Conservation (phyloP, 2,797 vertebrate species). For the Nothura maculosa region DNA sequence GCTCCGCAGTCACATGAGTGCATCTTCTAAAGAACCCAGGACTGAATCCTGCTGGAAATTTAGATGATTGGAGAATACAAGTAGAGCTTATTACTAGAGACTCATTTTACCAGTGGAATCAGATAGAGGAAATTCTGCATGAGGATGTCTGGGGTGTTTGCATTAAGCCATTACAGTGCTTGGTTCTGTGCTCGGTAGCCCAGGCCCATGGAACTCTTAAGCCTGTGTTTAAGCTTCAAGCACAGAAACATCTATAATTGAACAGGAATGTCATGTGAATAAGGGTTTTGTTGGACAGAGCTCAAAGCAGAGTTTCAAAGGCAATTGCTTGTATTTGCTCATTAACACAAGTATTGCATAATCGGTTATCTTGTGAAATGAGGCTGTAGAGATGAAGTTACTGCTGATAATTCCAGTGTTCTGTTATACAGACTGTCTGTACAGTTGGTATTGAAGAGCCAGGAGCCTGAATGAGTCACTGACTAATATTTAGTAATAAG, state of each 20-base stretch:
- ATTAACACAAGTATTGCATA: background rate
- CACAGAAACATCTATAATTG: background rate
- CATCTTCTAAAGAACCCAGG: constrained; percentile 44
- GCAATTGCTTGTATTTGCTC: background rate
- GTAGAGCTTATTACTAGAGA: background rate
- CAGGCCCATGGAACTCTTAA: background rate
- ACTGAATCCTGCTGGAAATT: constrained; percentile 27
- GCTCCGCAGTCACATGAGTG: constrained; percentile 46
- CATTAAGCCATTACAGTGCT: background rate
- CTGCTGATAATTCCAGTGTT: background rate
- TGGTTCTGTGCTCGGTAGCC: background rate
- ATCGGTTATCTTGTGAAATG: background rate
- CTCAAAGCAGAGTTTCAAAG: background rate
- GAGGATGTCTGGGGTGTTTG: constrained; percentile 26
- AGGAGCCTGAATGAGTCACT: background rate
- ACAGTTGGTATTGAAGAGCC: background rate
- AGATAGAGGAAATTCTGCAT: background rate
- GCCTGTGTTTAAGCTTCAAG: background rate
- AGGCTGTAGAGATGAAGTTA: background rate
- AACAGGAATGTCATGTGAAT: background rate
- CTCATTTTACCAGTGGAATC: constrained; percentile 31
- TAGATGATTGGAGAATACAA: constrained; percentile 15
- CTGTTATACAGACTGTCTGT: background rate
- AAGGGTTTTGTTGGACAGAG: background rate
- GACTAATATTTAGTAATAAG: background rate